phyloP scores from a whole-genome alignment of 1,140 invertebrate species.

The Delia radicum region DNA sequence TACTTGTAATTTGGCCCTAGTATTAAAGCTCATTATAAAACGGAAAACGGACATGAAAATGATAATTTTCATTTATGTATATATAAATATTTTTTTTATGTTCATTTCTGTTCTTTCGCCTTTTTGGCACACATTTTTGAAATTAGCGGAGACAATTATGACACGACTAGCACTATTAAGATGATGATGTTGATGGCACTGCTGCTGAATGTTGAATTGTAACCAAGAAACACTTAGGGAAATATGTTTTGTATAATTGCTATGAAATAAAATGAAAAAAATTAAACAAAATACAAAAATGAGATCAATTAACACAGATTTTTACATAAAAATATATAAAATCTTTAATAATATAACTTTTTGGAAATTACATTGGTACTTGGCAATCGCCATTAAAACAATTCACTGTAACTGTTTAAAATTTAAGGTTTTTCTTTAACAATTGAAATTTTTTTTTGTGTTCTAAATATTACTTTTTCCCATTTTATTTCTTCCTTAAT shows the following conservation, averaged over 20 bases:
- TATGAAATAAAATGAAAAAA: background rate
- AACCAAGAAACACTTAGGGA: background rate
- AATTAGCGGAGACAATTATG: slow-evolving; percentile 20
- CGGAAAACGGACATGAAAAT: slow-evolving; percentile 21
- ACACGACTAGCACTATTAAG: background rate
- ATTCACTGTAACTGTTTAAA: background rate
- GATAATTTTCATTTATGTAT: background rate
- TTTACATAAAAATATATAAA: background rate
- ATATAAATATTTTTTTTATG: background rate
- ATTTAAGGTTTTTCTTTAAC: background rate
- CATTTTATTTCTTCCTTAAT: background rate
- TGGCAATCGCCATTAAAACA: background rate
- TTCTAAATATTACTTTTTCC: background rate
- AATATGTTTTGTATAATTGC: no score
- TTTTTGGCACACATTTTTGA: slow-evolving; percentile 10
- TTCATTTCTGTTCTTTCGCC: background rate
- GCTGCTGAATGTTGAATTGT: background rate
- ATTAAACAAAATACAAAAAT: background rate
- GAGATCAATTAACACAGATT: slow-evolving; percentile 1
- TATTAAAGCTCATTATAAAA: background rate
- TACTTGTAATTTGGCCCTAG: background rate
- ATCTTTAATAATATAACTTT: background rate
- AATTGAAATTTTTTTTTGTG: background rate
- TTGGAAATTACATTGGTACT: no score
- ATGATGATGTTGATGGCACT: background rate